A percentile compares a stretch with the other conserved stretches of the same genome.
Conservation (phyloP, 2,888 invertebrate genomes). For the Protodeltote pygarga region DNA sequence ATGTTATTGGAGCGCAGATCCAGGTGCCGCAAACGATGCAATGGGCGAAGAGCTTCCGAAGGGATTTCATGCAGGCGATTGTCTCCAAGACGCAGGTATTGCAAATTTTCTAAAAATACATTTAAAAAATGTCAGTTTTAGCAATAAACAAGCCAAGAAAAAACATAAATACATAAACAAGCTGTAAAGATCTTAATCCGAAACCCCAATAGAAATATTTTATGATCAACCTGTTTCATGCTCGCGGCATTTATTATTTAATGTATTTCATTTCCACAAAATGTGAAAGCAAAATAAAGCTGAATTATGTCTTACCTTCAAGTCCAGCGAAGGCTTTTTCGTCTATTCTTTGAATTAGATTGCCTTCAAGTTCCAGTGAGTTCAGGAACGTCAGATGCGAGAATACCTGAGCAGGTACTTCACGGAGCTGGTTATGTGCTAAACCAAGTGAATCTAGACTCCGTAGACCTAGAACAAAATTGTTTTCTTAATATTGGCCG, state of each 20-base stretch:
- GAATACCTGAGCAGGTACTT: slow-evolving; percentile 94
- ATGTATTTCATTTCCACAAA: no score
- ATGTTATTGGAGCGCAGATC: slow-evolving; percentile 96
- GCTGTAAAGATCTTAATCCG: slow-evolving; percentile 14
- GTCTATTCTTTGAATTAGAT: slow-evolving; percentile 93
- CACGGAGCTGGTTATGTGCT: slow-evolving; percentile 93
- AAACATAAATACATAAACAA: slow-evolving; percentile 21
- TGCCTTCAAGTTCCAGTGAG: slow-evolving; percentile 95
- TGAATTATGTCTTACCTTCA: slow-evolving; percentile 94
- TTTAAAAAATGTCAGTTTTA: no score
- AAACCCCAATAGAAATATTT: slow-evolving; percentile 19
- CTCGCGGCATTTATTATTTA: neutral
- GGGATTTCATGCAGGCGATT: slow-evolving; percentile 95
- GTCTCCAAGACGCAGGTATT: slow-evolving; percentile 95
- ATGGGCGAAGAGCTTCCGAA: slow-evolving; percentile 92
- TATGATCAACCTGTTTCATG: slow-evolving; percentile 10
- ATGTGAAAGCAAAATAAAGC: no score
- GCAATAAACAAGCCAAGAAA: neutral
- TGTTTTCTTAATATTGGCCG: no score
- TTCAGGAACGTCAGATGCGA: slow-evolving; percentile 93
- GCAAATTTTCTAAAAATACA: slow-evolving; percentile 91
- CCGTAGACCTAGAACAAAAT: slow-evolving; percentile 88
- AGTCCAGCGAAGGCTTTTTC: slow-evolving; percentile 95
- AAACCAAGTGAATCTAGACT: slow-evolving; percentile 94
- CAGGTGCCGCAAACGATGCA: slow-evolving; percentile 95